Base-by-base conservation (phyloP, 2,113 vertebrate genomes). In the Ceyx margarethae region DNA sequence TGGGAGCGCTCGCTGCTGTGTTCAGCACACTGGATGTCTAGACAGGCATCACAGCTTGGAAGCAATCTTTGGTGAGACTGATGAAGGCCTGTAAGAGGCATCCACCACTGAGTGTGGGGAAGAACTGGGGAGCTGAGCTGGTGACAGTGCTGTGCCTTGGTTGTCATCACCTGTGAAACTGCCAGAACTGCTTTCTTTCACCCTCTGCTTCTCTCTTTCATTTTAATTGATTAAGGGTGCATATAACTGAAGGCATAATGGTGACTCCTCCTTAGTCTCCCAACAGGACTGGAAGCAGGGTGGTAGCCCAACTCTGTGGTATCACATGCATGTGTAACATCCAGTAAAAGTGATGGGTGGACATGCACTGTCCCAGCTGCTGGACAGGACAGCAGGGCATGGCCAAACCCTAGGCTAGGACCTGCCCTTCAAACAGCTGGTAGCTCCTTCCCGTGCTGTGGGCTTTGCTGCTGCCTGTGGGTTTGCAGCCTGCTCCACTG, bases 281-380 rank as follows among this genome's bases (percentile, higher is more conserved):
- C 33, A 58, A 6, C 26, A 23, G 69, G 60, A 35, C 37, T 35
- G 29, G 64, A 58, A 64, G 40, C 60, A n/a, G 29, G n/a, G 67
- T 66, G n/a, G n/a, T n/a, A 17, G 25, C 56, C 31, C 76, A 13
- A 33, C 48, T 37, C 33, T 61, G 43, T 82, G 50, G 18, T 54
- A 31, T 45, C 0, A 0, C 65, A 19, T 1, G 1, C 15, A 5
- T 18, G 72, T 71, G 13, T 51, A 75, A 3, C 40, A 61, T 29
- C 14, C 21, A 31, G 22, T 54, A 31, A 16, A 40, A 62, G 35
- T 37, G n/a, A 6, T 61, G 40, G 22, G 13, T 46, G 46, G 37
- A 10, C 18, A 1, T 7, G 4, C 10, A 15, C 13, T 79, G n/a
- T 68, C 43, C 0, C 0, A 2, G 22, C 78, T 64, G 15, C 78